A percentile compares a stretch with the other conserved stretches of the same genome.
phyloP scores from a whole-genome alignment of 2,113 vertebrate genomes.

The Cochlearius cochlearius region DNA sequence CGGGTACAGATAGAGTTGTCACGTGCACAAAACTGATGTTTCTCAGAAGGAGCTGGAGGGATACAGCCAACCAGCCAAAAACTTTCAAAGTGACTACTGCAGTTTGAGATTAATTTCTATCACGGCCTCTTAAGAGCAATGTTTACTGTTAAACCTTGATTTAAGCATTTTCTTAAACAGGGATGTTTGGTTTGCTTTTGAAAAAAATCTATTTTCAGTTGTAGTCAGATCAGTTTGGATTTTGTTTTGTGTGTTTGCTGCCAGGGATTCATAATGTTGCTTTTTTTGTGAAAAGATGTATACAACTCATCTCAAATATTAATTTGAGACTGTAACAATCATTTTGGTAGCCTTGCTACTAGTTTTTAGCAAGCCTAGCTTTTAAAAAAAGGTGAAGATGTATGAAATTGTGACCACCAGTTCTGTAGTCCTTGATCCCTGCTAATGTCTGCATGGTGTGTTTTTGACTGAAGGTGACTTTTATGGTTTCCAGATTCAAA shows the following conservation, averaged over 20 bases:
- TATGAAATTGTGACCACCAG: background rate
- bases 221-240: background rate
- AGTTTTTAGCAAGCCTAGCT: background rate
- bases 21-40: background rate
- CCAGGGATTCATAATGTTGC: background rate
- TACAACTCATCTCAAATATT: background rate
- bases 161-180: background rate
- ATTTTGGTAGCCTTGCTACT: background rate
- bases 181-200: background rate
- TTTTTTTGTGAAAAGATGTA: background rate
- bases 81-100: background rate
- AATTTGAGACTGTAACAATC: background rate
- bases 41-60: background rate
- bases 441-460: background rate
- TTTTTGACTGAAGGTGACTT: background rate
- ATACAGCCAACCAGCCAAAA: background rate
- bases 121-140: background rate
- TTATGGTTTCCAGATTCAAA: constrained; percentile 30
- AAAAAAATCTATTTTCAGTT: background rate
- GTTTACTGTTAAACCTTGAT: background rate
- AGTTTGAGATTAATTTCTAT: background rate
- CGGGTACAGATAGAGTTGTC: background rate
- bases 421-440: background rate
- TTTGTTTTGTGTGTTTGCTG: background rate
- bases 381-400: background rate